A percentile compares a stretch with the other conserved stretches of the same genome.
Evolutionary conservation across 1,140 invertebrate species (phyloP).

Genomic region (Zaprionus tsacasi): DNA sequence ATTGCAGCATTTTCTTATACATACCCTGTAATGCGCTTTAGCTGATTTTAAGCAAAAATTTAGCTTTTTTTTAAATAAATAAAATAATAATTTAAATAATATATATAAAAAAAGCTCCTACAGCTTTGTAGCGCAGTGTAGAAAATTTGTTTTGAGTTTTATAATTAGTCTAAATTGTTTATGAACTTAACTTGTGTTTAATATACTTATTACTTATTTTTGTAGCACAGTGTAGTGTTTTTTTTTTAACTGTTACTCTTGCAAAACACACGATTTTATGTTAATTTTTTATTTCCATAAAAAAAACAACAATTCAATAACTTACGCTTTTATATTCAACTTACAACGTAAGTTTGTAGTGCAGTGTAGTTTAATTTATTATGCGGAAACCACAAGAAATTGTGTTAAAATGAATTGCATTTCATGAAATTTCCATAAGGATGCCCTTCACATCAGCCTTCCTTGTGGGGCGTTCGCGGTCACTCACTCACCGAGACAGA

Average conservation of each 20-base stretch:
- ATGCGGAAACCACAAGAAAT: constrained; percentile 75
- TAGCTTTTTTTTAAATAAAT: not conserved
- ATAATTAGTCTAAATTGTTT: not conserved
- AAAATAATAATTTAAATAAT: too few relatives aligned
- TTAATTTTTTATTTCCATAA: not conserved
- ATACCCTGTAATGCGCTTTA: not conserved
- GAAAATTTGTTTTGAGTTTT: not conserved
- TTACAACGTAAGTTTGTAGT: constrained; percentile 29
- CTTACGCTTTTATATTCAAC: not conserved
- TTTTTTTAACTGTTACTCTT: not conserved
- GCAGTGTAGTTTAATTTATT: constrained; percentile 42
- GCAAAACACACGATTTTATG: not conserved
- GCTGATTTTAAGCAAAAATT: not conserved
- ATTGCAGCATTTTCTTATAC: not conserved
- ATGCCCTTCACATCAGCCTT: constrained; percentile 78
- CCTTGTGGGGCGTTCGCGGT: constrained; percentile 73
- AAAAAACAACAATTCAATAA: not conserved
- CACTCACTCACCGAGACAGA: constrained; percentile 41
- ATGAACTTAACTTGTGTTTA: too few relatives aligned
- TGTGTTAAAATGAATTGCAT: constrained; percentile 72
- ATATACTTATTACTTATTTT: not conserved
- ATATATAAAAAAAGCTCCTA: too few relatives aligned
- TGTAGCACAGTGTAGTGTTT: not conserved
- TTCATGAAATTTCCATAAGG: constrained; percentile 80
- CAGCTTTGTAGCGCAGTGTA: not conserved